Evolutionary conservation across 1,140 invertebrate species (phyloP), one percentile per base, ranked within the genome.

Genomic region (Trinorchestia longiramus): DNA sequence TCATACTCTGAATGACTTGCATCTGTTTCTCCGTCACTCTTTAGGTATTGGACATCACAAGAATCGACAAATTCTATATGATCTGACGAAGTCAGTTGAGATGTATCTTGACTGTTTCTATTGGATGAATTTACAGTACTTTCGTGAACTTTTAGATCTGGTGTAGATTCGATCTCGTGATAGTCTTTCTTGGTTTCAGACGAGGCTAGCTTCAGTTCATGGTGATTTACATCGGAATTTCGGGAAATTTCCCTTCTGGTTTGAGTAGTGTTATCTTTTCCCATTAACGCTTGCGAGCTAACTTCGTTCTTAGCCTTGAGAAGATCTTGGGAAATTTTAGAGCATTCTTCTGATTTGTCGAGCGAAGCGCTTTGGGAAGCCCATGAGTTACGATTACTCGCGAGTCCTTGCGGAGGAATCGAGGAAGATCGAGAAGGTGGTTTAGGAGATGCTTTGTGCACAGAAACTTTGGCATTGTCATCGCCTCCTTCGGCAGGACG

Each of bases 1-100:
- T 94, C 92, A 43, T 94, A 94, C 44, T 94, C 92, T 4, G 92
- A 94, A 94, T 47, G 92, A 45, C 92, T 94, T 94, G 15, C 44
- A 40, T 94, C 92, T 40, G 92, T 94, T 94, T 94, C 92, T 41
- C 47, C 92, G 36, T 94, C 92, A 94, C 92, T 94, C 40, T 36
- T 94, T 0, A 94, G 11, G 92, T 94, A 94, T 43, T 45, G 43
- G 11, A 45, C 41, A 19, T 94, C 92, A 45, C 44, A 43, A 6
- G 92, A 15, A n/a, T 94, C 43, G 1, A 94, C 92, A 19, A 94
- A 94, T 28, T 94, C 92, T 17, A 43, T 11, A 11, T 94, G 43
- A 94, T 94, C 92, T 17, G 88, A 91, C 41, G 43, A 77, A 77
- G 11, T 77, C 62, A 77, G 28, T 36, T 19, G 62, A 77, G 62